phyloP scores from a whole-genome alignment of 2,888 invertebrate genomes.

The Acrobeloides nanus region DNA sequence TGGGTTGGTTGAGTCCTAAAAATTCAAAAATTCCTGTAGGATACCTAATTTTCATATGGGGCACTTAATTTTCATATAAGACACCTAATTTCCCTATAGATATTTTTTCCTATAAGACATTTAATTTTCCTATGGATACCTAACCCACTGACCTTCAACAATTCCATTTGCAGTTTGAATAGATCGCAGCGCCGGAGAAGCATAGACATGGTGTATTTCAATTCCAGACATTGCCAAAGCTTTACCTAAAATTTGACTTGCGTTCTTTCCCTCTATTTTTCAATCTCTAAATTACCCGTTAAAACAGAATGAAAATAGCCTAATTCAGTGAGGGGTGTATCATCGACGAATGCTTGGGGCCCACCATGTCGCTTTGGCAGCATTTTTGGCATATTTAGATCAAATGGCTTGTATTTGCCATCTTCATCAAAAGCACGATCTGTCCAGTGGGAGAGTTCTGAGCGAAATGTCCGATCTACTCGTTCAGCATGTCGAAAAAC shows the following conservation, averaged over 20 bases:
- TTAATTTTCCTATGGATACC: too few relatives aligned
- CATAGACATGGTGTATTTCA: constrained; percentile 69
- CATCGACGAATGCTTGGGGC: constrained; percentile 69
- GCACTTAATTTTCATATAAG: too few relatives aligned
- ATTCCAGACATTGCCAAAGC: constrained; percentile 56
- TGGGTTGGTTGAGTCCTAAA: too few relatives aligned
- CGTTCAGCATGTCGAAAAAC: constrained; percentile 18
- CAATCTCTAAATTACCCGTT: too few relatives aligned
- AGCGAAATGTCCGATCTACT: constrained; percentile 18
- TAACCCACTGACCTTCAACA: too few relatives aligned
- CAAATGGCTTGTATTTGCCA: constrained; percentile 69
- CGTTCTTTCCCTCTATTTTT: too few relatives aligned
- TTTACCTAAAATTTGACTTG: constrained; percentile 21
- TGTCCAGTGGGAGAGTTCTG: too few relatives aligned
- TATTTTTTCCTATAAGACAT: too few relatives aligned
- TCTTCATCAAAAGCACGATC: constrained; percentile 11
- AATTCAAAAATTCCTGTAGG: too few relatives aligned
- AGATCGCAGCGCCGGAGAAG: constrained; percentile 80
- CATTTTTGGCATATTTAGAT: constrained; percentile 78
- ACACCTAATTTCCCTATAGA: too few relatives aligned
- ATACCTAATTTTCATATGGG: too few relatives aligned
- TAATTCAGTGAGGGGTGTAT: constrained; percentile 79
- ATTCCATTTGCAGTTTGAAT: too few relatives aligned
- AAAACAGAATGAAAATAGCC: constrained; percentile 61
- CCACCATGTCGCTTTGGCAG: constrained; percentile 62